phyloP scores from a whole-genome alignment of 2,797 vertebrate genomes.

The Malacoctenus gilli region DNA sequence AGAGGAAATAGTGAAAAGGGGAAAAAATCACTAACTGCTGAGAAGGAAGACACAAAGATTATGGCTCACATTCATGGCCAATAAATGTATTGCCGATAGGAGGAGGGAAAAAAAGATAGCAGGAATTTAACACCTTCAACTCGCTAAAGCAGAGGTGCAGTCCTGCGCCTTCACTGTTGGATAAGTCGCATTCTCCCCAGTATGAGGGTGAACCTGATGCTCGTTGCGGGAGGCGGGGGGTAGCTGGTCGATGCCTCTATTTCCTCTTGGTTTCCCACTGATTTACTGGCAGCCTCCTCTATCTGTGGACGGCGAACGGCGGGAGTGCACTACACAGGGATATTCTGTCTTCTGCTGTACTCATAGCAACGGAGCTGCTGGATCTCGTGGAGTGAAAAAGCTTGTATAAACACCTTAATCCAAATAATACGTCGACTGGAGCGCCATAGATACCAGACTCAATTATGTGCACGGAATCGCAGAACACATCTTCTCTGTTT shows the following conservation, averaged over 20 bases:
- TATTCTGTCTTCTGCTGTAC: slow-evolving; percentile 22
- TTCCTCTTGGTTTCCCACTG: slow-evolving; percentile 15
- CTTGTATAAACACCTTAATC: slow-evolving; percentile 17
- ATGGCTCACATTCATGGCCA: no score
- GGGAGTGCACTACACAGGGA: slow-evolving; percentile 10
- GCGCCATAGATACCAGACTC: slow-evolving; percentile 4
- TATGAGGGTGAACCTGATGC: slow-evolving; percentile 2
- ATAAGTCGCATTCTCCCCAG: background rate
- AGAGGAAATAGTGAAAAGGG: no score
- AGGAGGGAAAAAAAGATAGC: background rate
- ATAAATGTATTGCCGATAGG: background rate
- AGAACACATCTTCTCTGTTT: no score
- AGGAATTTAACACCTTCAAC: slow-evolving; percentile 19
- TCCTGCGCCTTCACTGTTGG: background rate
- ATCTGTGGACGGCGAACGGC: slow-evolving; percentile 27
- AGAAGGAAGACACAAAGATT: no score
- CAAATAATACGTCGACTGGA: slow-evolving; percentile 8
- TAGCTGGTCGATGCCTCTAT: slow-evolving; percentile 6
- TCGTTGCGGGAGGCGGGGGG: slow-evolving; percentile 2
- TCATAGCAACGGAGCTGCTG: slow-evolving; percentile 22
- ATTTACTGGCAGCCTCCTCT: slow-evolving; percentile 33
- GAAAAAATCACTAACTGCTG: no score
- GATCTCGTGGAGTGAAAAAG: slow-evolving; percentile 9
- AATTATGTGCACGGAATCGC: slow-evolving; percentile 19
- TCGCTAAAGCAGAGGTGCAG: background rate